Percentiles rank a stretch among this genome's conserved stretches.
These are phyloP conservation scores for Colletes latitarsis DNA, from an alignment of 1,140 invertebrate genomes.

Conservation along the genomic window DNA sequence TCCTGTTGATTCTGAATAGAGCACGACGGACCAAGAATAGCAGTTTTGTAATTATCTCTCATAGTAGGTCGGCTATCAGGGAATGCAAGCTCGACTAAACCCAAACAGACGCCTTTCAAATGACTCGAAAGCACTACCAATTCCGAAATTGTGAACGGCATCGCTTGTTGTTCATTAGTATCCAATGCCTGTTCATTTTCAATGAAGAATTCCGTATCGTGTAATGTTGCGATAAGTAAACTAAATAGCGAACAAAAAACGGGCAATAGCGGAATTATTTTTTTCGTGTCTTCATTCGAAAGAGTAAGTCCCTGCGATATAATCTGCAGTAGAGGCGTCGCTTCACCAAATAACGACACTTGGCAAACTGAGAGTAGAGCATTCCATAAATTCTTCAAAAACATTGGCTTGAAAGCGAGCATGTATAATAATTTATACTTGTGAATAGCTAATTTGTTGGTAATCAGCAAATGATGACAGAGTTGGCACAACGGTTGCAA, in stretches of 20 bases:
- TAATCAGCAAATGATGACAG: constrained; percentile 89
- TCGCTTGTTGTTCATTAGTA: constrained; percentile 75
- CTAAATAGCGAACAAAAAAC: constrained; percentile 94
- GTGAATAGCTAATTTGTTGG: constrained; percentile 88
- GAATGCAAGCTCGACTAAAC: constrained; percentile 94
- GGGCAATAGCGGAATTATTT: constrained; percentile 89
- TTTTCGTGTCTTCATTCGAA: constrained; percentile 84
- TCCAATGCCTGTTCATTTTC: constrained; percentile 62
- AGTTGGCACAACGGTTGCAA: constrained; percentile 87
- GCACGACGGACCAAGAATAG: constrained; percentile 73
- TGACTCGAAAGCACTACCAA: constrained; percentile 86
- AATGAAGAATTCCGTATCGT: constrained; percentile 93
- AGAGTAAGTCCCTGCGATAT: constrained; percentile 87
- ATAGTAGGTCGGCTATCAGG: constrained; percentile 88
- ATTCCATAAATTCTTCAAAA: constrained; percentile 91
- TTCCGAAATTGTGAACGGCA: constrained; percentile 85
- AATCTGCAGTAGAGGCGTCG: constrained; percentile 86
- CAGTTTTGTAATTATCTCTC: constrained; percentile 78
- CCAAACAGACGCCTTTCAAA: constrained; percentile 91
- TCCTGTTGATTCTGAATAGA: constrained; percentile 74
- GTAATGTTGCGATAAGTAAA: constrained; percentile 90
- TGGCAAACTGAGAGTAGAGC: constrained; percentile 81
- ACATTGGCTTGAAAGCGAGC: constrained; percentile 91
- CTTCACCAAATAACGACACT: constrained; percentile 85
- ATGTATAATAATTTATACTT: constrained; percentile 93